Base-by-base conservation (phyloP, 30 jellyfish, hydroid and myxozoan species). In the Aurelia sp. region DNA sequence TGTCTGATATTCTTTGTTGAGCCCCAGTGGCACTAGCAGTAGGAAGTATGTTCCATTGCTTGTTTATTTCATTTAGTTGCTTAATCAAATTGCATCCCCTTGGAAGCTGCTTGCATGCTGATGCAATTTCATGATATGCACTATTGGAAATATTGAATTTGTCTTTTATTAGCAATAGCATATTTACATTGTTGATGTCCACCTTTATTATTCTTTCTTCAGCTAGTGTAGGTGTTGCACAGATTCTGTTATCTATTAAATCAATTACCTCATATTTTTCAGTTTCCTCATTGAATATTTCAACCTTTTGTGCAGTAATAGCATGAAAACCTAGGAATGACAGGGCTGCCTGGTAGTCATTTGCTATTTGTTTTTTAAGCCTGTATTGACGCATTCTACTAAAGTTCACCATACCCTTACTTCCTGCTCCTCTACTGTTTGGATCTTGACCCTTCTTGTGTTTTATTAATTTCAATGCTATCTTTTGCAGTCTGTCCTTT, bases 81-180 rank as follows among this genome's bases (percentile, higher is more conserved):
- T 72, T 44, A 9, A 27, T 72, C 19, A 44, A 15, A 47, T 33
- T 40, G 83, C 52, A 72, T 40, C 33, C 37, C 20, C 67, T 19
- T 72, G 83, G 66, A 13, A 72, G 40, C 22, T 19, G 27, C 15
- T 51, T 40, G 11, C 67, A 30, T 17, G 21, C 68, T 27, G 67
- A 4, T 13, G 74, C 30, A 7, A 74, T 27, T 75, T 74, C 86
- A 53, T 22, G 61, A 27, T 40, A 74, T 13, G 74, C 86, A 16
- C 65, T 57, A 31, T 74, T 57, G 19, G 86, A 48, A 4, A 74
- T 31, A 7, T 74, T 74, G 60, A 74, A 74, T 76, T 74, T 53
- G 59, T 74, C 86, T 57, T 74, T 74, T 23, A 74, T 74, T 8
- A 18, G 60, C 21, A 74, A 78, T 40, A 74, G 20, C 75, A 74